Conservation (phyloP, 2,888 invertebrate genomes). For the Cantharis nigra region DNA sequence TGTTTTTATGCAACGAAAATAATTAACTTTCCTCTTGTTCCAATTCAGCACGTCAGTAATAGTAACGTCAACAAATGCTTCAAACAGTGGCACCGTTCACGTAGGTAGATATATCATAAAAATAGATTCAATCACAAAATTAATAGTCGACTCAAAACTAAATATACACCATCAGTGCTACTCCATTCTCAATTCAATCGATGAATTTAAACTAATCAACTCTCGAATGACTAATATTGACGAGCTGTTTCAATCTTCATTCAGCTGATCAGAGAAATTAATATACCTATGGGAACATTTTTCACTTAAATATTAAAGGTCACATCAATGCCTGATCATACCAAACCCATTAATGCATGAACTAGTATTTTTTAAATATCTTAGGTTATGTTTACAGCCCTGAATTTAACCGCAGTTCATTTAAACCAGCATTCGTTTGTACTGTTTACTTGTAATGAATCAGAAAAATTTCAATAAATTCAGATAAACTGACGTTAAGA, state of each 20-base stretch:
- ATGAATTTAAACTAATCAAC: not conserved
- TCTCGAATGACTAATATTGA: not conserved
- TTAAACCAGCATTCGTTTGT: too few species aligned
- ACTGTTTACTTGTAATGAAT: not conserved
- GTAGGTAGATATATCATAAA: not conserved
- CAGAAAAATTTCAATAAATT: not conserved
- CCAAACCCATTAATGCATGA: not conserved
- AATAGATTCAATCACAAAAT: not conserved
- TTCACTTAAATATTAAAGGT: not conserved
- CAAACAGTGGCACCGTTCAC: not conserved
- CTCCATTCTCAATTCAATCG: not conserved
- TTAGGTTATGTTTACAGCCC: too few species aligned
- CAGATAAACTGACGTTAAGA: not conserved
- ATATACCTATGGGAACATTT: not conserved
- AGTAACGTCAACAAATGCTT: not conserved
- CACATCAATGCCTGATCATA: not conserved
- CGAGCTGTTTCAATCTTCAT: not conserved
- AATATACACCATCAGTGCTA: not conserved
- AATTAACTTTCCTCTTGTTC: not conserved
- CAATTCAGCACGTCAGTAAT: not conserved
- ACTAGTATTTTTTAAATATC: too few species aligned
- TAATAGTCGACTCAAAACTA: not conserved
- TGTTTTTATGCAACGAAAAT: not conserved
- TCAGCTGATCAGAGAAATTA: not conserved
- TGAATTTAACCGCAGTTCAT: too few species aligned